Evolutionary conservation across 1,140 invertebrate species (phyloP).

Genomic region (Ruditapes philippinarum): DNA sequence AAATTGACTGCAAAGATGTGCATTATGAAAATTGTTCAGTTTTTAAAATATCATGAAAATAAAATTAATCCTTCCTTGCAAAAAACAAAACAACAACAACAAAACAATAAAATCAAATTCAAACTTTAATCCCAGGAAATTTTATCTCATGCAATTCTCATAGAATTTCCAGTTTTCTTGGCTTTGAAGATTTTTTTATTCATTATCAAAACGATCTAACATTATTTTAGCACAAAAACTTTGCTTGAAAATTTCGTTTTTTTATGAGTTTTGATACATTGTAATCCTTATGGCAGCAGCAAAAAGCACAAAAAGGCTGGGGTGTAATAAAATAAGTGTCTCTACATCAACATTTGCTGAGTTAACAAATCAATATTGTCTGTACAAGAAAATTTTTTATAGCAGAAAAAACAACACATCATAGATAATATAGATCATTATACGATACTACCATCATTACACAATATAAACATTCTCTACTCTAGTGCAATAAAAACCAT

Average conservation of each 20-base stretch:
- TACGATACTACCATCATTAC: neutral
- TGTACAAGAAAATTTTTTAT: neutral
- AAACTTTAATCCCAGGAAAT: neutral
- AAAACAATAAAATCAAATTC: no score
- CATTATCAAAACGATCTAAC: neutral
- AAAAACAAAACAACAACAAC: no score
- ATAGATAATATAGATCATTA: neutral
- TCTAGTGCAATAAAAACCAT: neutral
- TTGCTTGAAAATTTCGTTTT: no score
- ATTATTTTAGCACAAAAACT: neutral
- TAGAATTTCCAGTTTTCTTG: neutral
- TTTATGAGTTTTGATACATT: no score
- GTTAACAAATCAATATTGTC: neutral
- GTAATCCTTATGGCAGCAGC: neutral
- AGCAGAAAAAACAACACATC: no score
- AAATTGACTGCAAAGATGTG: no score
- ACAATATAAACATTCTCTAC: neutral
- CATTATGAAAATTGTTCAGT: no score
- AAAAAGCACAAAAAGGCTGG: neutral
- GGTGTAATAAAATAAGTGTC: neutral
- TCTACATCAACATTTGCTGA: neutral
- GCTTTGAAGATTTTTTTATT: neutral
- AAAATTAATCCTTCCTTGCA: no score
- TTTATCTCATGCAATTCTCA: neutral
- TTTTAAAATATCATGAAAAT: no score